Base-by-base conservation (phyloP, 2,113 vertebrate species). In the Pelodiscus sinensis region DNA sequence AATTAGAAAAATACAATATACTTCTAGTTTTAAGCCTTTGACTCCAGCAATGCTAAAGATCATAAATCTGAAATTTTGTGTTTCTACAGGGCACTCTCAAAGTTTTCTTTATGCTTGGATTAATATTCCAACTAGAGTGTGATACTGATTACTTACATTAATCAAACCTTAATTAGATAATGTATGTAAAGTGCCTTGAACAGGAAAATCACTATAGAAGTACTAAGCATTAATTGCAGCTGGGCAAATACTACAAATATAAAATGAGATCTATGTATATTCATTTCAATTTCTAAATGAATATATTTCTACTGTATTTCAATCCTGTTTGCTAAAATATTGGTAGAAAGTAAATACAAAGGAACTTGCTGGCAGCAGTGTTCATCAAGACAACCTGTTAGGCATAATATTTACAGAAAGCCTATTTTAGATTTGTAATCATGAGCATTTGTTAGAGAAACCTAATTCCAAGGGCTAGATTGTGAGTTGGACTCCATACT, bases 121-220 rank as follows among this genome's bases (percentile, higher is more conserved):
- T 96, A 84, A 86, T 94, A 90, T 79, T 92, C 60, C 86, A 96
- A 90, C 77, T 82, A 60, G 35, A 71, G 56, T 60, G 91, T 15
- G 89, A 68, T 65, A 79, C 22, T 84, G 94, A 94, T 92, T 91
- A 82, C 84, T 92, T 9, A 85, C 52, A 94, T 90, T 94, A 96
- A 96, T 97, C 89, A 95, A 86, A 31, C 51, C 91, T 92, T 94
- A 94, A 95, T 92, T 89, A 81, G 55, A 86, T 57, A 93, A 91
- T 51, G 71, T 51, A 81, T 85, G 21, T 77, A 89, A 95, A 94
- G 11, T 78, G n/a, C 6, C 92, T 73, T 83, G 54, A 90, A 84
- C n/a, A 89, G 82, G 89, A 93, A 90, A 95, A 89, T 90, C 79
- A 60, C 35, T 68, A 90, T 68, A 86, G 1, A 81, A 86, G 29